A percentile compares a stretch with the other conserved stretches of the same genome.
Evolutionary conservation across 2,888 invertebrate genomes (phyloP).

Genomic region (Dicyrtomina minuta): DNA sequence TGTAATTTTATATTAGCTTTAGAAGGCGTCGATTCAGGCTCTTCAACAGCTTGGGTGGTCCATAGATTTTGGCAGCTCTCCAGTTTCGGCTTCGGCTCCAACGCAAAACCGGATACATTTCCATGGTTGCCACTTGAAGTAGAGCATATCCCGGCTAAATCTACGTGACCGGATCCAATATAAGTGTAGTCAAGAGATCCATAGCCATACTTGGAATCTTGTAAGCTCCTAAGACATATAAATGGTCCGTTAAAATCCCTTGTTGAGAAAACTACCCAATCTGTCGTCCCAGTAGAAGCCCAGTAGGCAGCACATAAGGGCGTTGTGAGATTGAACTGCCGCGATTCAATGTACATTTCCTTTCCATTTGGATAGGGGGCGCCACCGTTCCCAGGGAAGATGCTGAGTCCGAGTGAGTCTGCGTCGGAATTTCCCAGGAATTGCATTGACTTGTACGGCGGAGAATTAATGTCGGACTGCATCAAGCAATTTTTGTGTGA

Average conservation of each 20-base stretch:
- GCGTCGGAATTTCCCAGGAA: background rate
- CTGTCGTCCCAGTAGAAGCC: background rate
- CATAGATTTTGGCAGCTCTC: too few species aligned
- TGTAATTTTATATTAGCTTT: too few species aligned
- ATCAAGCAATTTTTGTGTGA: background rate
- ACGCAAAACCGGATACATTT: too few species aligned
- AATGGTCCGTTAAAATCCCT: background rate
- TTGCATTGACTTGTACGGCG: background rate
- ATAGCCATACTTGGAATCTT: background rate
- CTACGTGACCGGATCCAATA: conserved; percentile 2
- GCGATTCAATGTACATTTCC: background rate
- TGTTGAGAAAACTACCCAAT: background rate
- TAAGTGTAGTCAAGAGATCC: background rate
- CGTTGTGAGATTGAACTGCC: background rate
- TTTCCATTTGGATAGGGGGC: background rate
- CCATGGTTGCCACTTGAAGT: too few species aligned
- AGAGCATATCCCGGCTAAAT: too few species aligned
- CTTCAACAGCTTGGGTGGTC: too few species aligned
- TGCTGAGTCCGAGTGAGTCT: background rate
- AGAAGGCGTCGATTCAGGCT: too few species aligned
- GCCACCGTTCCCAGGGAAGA: background rate
- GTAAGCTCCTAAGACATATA: background rate
- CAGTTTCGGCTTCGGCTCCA: too few species aligned
- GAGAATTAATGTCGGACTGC: background rate
- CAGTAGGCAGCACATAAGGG: background rate